phyloP scores from a whole-genome alignment of 2,888 invertebrate genomes.

The Dorcus hopei region DNA sequence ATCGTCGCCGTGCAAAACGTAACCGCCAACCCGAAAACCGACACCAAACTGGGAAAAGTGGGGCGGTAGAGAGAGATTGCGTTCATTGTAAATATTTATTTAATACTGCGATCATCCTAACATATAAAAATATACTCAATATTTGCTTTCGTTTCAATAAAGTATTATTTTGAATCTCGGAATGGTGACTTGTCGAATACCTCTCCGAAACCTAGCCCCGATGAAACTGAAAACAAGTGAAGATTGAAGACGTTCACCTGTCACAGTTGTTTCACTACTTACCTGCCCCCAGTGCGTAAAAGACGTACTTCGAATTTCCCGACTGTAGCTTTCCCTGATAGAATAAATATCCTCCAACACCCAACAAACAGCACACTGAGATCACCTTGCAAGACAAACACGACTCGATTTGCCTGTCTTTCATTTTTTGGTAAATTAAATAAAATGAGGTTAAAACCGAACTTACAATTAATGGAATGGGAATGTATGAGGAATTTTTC shows the following conservation, averaged over 20 bases:
- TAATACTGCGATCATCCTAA: background rate
- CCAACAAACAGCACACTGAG: conserved; percentile 37
- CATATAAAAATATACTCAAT: conserved; percentile 1
- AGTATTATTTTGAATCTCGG: conserved; percentile 20
- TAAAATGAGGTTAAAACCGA: background rate
- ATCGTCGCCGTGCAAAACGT: conserved; percentile 89
- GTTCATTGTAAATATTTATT: background rate
- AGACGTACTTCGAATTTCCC: conserved; percentile 31
- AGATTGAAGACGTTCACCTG: too few species aligned
- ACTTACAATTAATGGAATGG: too few species aligned
- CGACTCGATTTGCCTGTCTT: conserved; percentile 20
- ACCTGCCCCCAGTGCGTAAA: conserved; percentile 40
- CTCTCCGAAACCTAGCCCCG: conserved; percentile 42
- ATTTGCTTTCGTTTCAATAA: background rate
- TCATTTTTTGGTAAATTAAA: conserved; percentile 1
- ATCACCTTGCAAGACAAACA: conserved; percentile 43
- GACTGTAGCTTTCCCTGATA: conserved; percentile 33
- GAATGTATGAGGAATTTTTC: too few species aligned
- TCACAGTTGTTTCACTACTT: conserved; percentile 5
- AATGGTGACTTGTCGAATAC: conserved; percentile 42
- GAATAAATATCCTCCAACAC: conserved; percentile 43
- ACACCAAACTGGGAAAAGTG: conserved; percentile 90
- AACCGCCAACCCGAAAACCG: conserved; percentile 96
- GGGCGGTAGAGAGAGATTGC: conserved; percentile 55
- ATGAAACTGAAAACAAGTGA: conserved; percentile 32